Evolutionary conservation across 2,888 invertebrate genomes (phyloP), one percentile per base, ranked within the genome.

Genomic region (Tuta absoluta): DNA sequence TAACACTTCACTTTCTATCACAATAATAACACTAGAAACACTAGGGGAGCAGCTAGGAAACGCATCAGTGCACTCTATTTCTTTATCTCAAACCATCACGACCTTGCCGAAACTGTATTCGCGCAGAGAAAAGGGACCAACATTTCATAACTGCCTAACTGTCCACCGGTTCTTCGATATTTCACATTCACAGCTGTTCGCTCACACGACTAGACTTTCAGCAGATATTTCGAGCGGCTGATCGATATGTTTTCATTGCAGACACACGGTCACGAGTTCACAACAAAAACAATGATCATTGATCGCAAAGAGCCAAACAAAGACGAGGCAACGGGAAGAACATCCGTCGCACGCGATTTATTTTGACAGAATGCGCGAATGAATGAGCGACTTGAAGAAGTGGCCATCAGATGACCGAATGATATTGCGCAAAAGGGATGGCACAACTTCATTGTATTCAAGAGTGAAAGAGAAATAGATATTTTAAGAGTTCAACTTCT

Each of bases 221-320:
- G 71, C 71, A 72, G 70, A 69, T 71, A 71, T 73, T 71, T 64
- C 63, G 56, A 62, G 67, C 68, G 68, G 68, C 63, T 63, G 68
- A 69, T 67, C 67, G 69, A 71, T 70, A 74, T 76, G 76, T 80
- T 80, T 77, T 76, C 76, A 74, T 77, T 78, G 33, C 75, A 75
- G 74, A 63, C 70, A 68, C 71, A 57, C 56, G 56, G 57, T 76
- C 69, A 67, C 79, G 71, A 73, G 73, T 75, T 82, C 83, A 84
- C 80, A 89, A 88, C 86, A 90, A 89, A 84, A 89, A 90, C 87
- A 90, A 80, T 79, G 80, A 80, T 80, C 83, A 87, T 84, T 86
- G 86, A 88, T 87, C 84, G 82, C 74, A 72, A 78, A 70, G 74
- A 74, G 71, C 73, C 71, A 73, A 74, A 73, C 69, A 74, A 67